phyloP scores from a whole-genome alignment of 2,797 vertebrate genomes.

The Spinibarbus caldwelli region DNA sequence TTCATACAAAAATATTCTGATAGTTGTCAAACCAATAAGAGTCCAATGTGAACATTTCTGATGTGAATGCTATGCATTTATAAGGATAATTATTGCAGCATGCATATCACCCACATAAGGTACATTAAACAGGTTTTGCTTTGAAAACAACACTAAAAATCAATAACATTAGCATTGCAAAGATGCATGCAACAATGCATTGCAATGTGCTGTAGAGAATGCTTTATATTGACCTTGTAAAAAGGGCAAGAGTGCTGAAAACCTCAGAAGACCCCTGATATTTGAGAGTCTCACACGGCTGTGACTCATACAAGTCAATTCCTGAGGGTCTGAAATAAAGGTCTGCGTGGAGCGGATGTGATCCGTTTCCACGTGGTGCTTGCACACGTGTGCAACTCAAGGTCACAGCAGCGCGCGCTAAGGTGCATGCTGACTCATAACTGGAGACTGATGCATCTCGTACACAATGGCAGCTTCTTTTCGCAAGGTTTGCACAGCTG shows the following conservation, averaged over 20 bases:
- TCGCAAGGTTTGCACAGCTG: not conserved
- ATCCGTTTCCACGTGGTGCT: conserved; percentile 40
- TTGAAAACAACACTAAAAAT: not conserved
- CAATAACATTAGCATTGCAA: not conserved
- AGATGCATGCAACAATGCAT: not conserved
- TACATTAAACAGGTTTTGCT: not conserved
- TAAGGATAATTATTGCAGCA: not conserved
- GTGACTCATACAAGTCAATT: not conserved
- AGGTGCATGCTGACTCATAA: conserved; percentile 84
- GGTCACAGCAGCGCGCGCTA: conserved; percentile 72
- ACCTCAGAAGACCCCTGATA: conserved; percentile 3
- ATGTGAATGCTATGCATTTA: not conserved
- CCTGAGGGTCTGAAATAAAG: conserved; percentile 31
- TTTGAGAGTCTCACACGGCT: not conserved
- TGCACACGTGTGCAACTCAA: conserved; percentile 50
- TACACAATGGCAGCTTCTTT: conserved; percentile 55
- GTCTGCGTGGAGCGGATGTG: conserved; percentile 44
- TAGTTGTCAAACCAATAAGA: not conserved
- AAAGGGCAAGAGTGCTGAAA: not conserved
- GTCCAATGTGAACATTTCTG: not conserved
- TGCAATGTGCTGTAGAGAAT: not conserved
- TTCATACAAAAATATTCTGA: not conserved
- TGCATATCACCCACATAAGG: not conserved
- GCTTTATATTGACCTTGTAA: conserved; percentile 23
- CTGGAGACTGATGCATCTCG: conserved; percentile 77